Evolutionary conservation across 64 coral and sea anemone genomes (phyloP), one percentile per base, ranked within the genome.

Genomic region (Dendronephthya gigantea): DNA sequence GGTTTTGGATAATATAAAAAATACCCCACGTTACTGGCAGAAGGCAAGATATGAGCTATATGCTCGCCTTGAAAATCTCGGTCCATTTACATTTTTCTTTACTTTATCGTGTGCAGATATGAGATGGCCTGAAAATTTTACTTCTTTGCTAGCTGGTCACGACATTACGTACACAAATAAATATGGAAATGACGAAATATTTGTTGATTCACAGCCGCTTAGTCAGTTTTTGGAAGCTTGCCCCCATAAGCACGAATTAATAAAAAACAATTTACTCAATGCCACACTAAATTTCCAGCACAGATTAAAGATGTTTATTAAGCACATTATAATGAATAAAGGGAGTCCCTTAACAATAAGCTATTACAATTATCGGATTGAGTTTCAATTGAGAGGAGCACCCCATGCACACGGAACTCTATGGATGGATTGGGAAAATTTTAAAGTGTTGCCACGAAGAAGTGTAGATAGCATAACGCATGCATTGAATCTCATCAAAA

Each of bases 11-110:
- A 12, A 12, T 25, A 25, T 74, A 25, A 12, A 12, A 19, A 74
- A 74, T 25, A 19, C 68, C 25, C 68, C 68, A 74, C 13, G 13
- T 19, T 74, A 74, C 25, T 74, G 68, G 13, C 13, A 74, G 25
- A 74, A 74, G 25, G 25, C 13, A 74, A 0, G 0, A 19, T 74
- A 74, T 25, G 9, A 74, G 25, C 13, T 74, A 25, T 19, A 19
- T 12, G 68, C 68, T 8, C 13, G 25, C 13, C 25, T 74, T 12
- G 68, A 74, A 74, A 74, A 74, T 25, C 68, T 74, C 25, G 68
- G 68, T 74, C 68, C 68, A 74, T 74, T 74, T 25, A 74, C 68
- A 19, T 74, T 74, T 74, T 74, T 74, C 25, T 74, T 12, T 12
- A 74, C 68, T 74, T 25, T 74, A 12, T 74, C 68, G 68, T 74